Percentiles rank a stretch among this genome's conserved stretches.
Conservation (phyloP, 1,140 invertebrate species). For the Drosophila tristis region DNA sequence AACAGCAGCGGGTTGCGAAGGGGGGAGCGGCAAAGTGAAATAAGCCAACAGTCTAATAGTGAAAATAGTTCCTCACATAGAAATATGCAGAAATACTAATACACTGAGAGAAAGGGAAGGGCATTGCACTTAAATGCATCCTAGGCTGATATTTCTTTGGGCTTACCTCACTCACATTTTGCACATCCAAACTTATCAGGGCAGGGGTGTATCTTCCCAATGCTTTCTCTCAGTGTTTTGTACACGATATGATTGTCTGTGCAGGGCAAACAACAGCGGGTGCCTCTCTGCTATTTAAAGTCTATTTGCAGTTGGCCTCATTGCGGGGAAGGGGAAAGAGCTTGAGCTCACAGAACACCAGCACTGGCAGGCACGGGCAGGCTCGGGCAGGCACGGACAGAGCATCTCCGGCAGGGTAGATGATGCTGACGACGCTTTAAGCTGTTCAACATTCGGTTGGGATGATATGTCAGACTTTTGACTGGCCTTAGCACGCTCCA, state of each 20-base stretch:
- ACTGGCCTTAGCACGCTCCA: slow-evolving; percentile 46
- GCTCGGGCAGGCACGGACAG: neutral
- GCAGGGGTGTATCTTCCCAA: neutral
- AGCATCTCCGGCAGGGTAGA: slow-evolving; percentile 1
- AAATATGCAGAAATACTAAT: neutral
- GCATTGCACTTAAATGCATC: too few species aligned
- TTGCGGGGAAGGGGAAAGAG: slow-evolving; percentile 14
- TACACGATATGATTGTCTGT: slow-evolving; percentile 2
- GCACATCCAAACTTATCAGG: neutral
- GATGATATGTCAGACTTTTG: slow-evolving; percentile 40
- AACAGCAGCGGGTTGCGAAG: slow-evolving; percentile 2
- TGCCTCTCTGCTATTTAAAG: slow-evolving; percentile 64
- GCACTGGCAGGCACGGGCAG: neutral
- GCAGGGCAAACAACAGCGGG: slow-evolving; percentile 63
- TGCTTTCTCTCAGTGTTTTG: slow-evolving; percentile 20
- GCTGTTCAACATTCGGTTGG: slow-evolving; percentile 28
- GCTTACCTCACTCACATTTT: too few species aligned
- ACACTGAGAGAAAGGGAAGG: slow-evolving; percentile 13
- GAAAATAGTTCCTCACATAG: slow-evolving; percentile 42
- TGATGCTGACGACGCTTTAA: slow-evolving; percentile 25
- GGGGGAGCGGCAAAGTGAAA: slow-evolving; percentile 35
- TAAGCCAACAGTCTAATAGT: slow-evolving; percentile 61
- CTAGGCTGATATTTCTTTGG: too few species aligned
- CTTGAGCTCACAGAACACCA: neutral
- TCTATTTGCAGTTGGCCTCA: slow-evolving; percentile 61